Base-by-base conservation (phyloP, 2,113 vertebrate genomes). In the Pandion haliaetus region DNA sequence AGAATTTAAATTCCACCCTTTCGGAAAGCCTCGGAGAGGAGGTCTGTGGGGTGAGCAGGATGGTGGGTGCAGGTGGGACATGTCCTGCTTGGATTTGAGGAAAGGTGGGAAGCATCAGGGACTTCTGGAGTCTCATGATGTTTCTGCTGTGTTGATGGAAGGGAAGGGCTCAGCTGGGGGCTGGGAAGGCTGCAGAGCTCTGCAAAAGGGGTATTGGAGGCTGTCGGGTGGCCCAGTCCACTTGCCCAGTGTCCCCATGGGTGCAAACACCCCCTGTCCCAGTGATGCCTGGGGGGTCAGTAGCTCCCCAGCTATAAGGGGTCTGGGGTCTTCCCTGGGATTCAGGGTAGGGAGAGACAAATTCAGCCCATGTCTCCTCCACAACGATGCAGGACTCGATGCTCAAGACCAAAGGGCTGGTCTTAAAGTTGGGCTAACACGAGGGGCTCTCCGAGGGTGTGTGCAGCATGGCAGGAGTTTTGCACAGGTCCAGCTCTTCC, bases 331-430 rank as follows among this genome's bases (percentile, higher is more conserved):
- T 79, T 58, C 11, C 25, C 61, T 40, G 38, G 5, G 21, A 29
- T 62, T 61, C 1, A 5, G 18, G 5, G 6, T 62, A 15, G 6
- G 36, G 24, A 42, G 42, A 55, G 28, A 40, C 25, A 65, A 70
- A 54, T 55, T 42, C 44, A 83, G 45, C 49, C 13, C 19, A 1
- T 12, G 24, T 40, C 17, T 45, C 36, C 45, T 40, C 29, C 42
- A 18, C 0, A 2, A 5, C 3, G 34, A 12, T 2, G 1, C n/a
- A 32, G 28, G 12, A 40, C 28, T 61, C 0, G 7, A 17, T 25
- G 32, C 45, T 49, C 3, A 5, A 47, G 50, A 6, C 25, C 58
- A 32, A 71, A 47, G n/a, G 5, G 8, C 3, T 57, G 36, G 10
- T 7, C 34, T 44, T 65, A 52, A 69, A 29, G 42, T 1, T 21